Base-by-base conservation (phyloP, 2,888 invertebrate genomes). In the Drosophila sordidula region DNA sequence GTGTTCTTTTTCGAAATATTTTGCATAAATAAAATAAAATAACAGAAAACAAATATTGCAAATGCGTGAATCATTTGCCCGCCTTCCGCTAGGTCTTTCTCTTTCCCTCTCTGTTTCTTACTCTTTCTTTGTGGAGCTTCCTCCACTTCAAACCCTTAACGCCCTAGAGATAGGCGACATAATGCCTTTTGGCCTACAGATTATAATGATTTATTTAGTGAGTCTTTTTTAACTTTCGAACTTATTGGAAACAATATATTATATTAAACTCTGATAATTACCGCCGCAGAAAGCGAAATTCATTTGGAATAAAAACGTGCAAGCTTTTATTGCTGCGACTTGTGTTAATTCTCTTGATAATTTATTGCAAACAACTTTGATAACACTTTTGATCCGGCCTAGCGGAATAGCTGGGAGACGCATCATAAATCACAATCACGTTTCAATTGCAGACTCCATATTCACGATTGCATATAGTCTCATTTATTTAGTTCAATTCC, bases 1-100 rank as follows among this genome's bases (percentile, higher is more conserved):
- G 74, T 89, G 82, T 89, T 89, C 78, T 81, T 90, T 86, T 91
- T 90, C 90, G 90, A 90, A 91, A 90, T 90, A 91, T 90, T 90
- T 90, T 91, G 90, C 90, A 90, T 90, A 91, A 90, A 90, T 90
- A 91, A 90, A 90, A 88, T 88, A 89, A 87, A 89, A 88, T 83
- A 84, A 78, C 87, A 90, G 80, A 86, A 86, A 87, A 89, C 69
- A 79, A 79, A 71, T 46, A 42, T 47, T 41, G 26, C 29, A 56
- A 44, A 16, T 47, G 50, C 36, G 16, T 50, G 6, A 18, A 3
- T 55, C 36, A 39, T 8, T 8, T 16, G 32, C 9, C 36, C 22
- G 47, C 4, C 8, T 14, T 26, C 44, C 54, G 36, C 22, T 29
- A 1, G n/a, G 26, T 71, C 22, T 26, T n/a, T 22, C 25, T 34